Conservation (phyloP, 2,888 invertebrate species). For the Napeogenes sylphis region DNA sequence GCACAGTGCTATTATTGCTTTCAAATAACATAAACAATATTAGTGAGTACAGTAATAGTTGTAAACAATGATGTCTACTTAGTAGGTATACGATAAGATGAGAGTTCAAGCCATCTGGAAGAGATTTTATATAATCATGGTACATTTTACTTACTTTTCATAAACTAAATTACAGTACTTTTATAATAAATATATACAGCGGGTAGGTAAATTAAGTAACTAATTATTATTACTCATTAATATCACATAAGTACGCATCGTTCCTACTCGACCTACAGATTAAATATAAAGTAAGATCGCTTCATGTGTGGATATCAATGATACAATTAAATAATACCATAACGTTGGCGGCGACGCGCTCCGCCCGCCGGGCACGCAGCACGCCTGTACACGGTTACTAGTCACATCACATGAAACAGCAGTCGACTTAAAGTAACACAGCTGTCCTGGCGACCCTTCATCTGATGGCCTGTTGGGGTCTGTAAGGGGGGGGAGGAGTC, state of each 20-base stretch:
- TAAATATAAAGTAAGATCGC: slow-evolving; percentile 51
- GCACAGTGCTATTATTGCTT: slow-evolving; percentile 21
- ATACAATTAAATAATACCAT: slow-evolving; percentile 61
- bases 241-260: slow-evolving; percentile 76
- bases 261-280: slow-evolving; percentile 52
- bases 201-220: slow-evolving; percentile 59
- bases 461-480: slow-evolving; percentile 72
- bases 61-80: background rate
- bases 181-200: slow-evolving; percentile 58
- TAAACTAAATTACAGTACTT: slow-evolving; percentile 20
- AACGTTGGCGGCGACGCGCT: slow-evolving; percentile 35
- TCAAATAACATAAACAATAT: slow-evolving; percentile 13
- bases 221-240: slow-evolving; percentile 59
- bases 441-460: slow-evolving; percentile 54
- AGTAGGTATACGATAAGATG: slow-evolving; percentile 3
- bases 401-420: slow-evolving; percentile 72
- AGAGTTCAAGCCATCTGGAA: slow-evolving; percentile 21
- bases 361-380: slow-evolving; percentile 9
- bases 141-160: slow-evolving; percentile 17
- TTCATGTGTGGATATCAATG: slow-evolving; percentile 64
- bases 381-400: slow-evolving; percentile 42
- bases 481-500: slow-evolving; percentile 73
- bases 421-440: slow-evolving; percentile 69
- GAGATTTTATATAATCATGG: slow-evolving; percentile 12
- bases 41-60: background rate